These are phyloP conservation scores for Scartelaos histophorus DNA, from an alignment of 2,113 vertebrate species.

Conservation along the genomic window DNA sequence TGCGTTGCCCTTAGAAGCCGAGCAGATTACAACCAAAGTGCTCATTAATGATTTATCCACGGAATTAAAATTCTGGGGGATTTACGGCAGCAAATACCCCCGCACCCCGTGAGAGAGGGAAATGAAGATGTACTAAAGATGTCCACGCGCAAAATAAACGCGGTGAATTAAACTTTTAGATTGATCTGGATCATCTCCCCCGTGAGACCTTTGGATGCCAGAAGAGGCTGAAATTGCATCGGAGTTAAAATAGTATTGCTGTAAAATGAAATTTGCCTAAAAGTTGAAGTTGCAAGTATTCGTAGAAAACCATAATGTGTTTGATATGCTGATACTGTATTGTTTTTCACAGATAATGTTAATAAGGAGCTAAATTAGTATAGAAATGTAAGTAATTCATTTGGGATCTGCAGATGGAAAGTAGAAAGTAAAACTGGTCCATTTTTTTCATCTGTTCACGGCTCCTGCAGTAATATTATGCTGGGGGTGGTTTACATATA, in stretches of 20 bases:
- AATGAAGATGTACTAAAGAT: conserved; percentile 8
- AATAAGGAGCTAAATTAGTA: no score
- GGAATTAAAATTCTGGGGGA: conserved; percentile 42
- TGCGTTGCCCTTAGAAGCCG: conserved; percentile 45
- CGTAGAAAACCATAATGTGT: no score
- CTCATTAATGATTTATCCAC: conserved; percentile 70
- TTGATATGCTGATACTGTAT: no score
- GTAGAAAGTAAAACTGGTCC: no score
- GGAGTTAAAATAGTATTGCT: background rate
- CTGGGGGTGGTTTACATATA: no score
- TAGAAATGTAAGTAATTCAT: no score
- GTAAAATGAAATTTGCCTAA: background rate
- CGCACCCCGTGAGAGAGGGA: conserved; percentile 12
- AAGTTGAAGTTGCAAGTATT: no score
- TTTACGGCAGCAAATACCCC: conserved; percentile 30
- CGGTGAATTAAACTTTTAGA: conserved; percentile 12
- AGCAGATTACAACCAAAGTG: conserved; percentile 56
- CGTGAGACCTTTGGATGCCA: background rate
- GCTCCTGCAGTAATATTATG: no score
- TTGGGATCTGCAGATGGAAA: no score
- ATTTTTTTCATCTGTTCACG: no score
- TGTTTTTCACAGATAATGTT: no score
- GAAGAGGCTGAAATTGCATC: background rate
- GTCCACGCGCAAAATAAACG: conserved; percentile 8
- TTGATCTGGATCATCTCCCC: background rate